Evolutionary conservation across 2,888 invertebrate species (phyloP).

Genomic region (Rhagium mordax): DNA sequence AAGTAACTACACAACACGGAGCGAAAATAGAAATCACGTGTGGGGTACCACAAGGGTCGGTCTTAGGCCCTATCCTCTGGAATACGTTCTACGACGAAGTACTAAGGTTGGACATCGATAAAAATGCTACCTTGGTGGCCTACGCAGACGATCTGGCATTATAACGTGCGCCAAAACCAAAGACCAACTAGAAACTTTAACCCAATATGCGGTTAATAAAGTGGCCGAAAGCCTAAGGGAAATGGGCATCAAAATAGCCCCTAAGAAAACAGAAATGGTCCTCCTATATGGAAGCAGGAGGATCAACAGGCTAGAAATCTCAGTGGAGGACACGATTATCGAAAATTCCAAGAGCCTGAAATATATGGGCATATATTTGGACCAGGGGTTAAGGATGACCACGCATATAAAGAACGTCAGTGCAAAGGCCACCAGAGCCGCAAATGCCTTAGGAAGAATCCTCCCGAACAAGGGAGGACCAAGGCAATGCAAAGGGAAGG

Average conservation of each 20-base stretch:
- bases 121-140: not conserved
- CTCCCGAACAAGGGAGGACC: not conserved
- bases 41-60: constrained; percentile 1
- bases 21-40: not conserved
- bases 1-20: not conserved
- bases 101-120: not conserved
- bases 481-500: not conserved
- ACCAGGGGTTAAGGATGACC: not conserved
- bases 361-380: not conserved
- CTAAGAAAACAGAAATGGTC: constrained; percentile 26
- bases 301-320: not conserved
- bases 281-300: constrained; percentile 5
- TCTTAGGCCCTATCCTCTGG: not conserved
- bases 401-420: not conserved
- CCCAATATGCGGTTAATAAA: not conserved
- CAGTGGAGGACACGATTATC: not conserved
- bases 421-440: not conserved
- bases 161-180: not conserved
- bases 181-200: not conserved
- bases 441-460: not conserved
- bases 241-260: too few species aligned
- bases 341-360: not conserved
- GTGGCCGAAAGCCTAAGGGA: not conserved
- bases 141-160: constrained; percentile 35
- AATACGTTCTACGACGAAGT: not conserved